These are phyloP conservation scores for Drosophila sturtevanti DNA, from an alignment of 1,140 invertebrate genomes.

Conservation along the genomic window DNA sequence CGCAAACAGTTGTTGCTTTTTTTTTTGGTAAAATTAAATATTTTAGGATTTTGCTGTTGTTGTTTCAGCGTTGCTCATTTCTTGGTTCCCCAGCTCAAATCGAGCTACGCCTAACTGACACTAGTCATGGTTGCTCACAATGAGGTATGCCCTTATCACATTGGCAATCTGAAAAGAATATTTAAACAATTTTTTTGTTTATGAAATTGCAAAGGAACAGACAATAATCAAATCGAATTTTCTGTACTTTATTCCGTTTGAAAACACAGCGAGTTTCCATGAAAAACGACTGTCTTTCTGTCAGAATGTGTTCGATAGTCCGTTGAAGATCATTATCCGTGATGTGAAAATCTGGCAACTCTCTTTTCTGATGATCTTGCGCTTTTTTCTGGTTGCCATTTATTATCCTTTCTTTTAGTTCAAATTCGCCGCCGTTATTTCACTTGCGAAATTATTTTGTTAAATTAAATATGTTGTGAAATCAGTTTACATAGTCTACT, in stretches of 20 bases:
- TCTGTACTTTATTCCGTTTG: too few species aligned
- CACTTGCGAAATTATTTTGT: background rate
- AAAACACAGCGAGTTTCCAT: too few species aligned
- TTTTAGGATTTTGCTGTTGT: constrained; percentile 5
- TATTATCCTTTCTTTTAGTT: background rate
- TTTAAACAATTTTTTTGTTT: too few species aligned
- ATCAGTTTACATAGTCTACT: too few species aligned
- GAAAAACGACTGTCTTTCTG: too few species aligned
- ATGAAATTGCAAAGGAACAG: too few species aligned
- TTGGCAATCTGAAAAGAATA: background rate
- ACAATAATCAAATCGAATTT: too few species aligned
- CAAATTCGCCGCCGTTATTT: background rate
- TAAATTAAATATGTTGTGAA: background rate
- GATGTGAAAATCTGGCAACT: too few species aligned
- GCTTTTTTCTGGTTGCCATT: background rate
- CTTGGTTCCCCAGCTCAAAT: background rate
- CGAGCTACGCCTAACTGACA: background rate
- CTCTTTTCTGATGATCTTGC: too few species aligned
- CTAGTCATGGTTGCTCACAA: background rate
- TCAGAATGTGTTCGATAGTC: too few species aligned
- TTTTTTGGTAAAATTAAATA: background rate
- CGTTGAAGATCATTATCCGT: too few species aligned
- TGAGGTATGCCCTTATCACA: background rate
- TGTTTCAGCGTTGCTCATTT: background rate
- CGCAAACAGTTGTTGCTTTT: constrained; percentile 59